Evolutionary conservation across 1,140 invertebrate genomes (phyloP), one percentile per base, ranked within the genome.

Genomic region (Samia ricini): DNA sequence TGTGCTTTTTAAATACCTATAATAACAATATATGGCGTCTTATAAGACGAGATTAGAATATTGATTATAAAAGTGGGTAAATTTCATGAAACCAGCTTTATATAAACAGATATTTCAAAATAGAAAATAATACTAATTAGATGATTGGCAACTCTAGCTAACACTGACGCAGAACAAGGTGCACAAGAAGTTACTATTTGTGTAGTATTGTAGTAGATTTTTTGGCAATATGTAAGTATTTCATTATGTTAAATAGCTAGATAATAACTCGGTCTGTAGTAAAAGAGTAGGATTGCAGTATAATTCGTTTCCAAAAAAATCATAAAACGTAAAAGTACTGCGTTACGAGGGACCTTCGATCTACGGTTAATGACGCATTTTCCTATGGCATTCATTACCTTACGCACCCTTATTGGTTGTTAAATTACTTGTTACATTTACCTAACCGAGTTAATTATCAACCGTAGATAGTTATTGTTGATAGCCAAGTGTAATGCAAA

Each of bases 371-470:
- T 42, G 33, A 42, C 33, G 33, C 33, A 42, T 42, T 42, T 42
- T 42, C 33, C 33, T 42, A 15, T 10, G 33, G 26, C 26, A 29
- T 15, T 15, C 26, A 29, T 15, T 15, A 42, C 33, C n/a, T 42
- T 42, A 42, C 33, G 33, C 10, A 42, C 33, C 33, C 33, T 42
- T 42, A 42, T 42, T 42, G 33, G 33, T 15, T 42, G 33, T 42
- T 42, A 42, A 42, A 42, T 42, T 42, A 10, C 26, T 29, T 29
- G 26, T 29, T 15, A 52, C 51, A 52, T 52, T 23, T 52, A 23
- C 51, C 51, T 24, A 59, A n/a, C 36, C 57, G 56, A 59, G 57
- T 59, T 59, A 48, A 50, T 59, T 59, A 59, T 59, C 57, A 59
- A 42, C 48, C 57, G 57, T 21, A 49, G 42, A 59, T 21, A 23